Conservation (phyloP, 2,888 invertebrate species). For the Ditylenchus weischeri region DNA sequence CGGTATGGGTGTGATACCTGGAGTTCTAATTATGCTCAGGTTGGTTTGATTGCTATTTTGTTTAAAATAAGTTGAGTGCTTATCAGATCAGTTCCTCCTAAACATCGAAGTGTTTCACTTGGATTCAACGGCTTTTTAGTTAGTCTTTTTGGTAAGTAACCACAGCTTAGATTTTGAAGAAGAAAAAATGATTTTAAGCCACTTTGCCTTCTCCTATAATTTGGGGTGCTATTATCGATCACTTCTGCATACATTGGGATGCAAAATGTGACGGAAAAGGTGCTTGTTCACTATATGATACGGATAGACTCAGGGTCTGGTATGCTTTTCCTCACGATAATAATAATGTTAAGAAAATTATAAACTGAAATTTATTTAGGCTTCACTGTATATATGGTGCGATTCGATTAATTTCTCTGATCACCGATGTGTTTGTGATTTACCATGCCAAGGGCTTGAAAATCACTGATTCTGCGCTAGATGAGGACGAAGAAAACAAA, state of each 20-base stretch:
- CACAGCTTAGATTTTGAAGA: conserved; percentile 10
- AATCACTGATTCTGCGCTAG: conserved; percentile 33
- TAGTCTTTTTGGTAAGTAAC: conserved; percentile 46
- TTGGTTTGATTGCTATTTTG: conserved; percentile 21
- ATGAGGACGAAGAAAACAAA: conserved; percentile 24
- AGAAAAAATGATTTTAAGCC: conserved; percentile 36
- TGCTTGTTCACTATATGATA: conserved; percentile 60
- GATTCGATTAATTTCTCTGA: conserved; percentile 49
- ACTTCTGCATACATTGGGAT: conserved; percentile 60
- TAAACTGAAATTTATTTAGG: conserved; percentile 23
- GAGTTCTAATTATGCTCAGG: conserved; percentile 56
- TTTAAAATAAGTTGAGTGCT: background rate
- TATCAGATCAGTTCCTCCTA: conserved; percentile 52
- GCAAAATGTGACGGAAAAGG: conserved; percentile 57
- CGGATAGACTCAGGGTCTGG: conserved; percentile 55
- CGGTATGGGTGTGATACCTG: conserved; percentile 56
- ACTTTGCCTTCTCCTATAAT: conserved; percentile 60
- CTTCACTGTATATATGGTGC: conserved; percentile 53
- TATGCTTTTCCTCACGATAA: conserved; percentile 23
- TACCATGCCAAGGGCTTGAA: conserved; percentile 55
- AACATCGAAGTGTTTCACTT: conserved; percentile 53
- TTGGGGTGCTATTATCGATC: conserved; percentile 60
- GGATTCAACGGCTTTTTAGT: conserved; percentile 58
- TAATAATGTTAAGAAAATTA: background rate
- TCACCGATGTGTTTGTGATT: conserved; percentile 56